Base-by-base conservation (phyloP, 2,888 invertebrate species). In the Troglohyphantes excavatus region DNA sequence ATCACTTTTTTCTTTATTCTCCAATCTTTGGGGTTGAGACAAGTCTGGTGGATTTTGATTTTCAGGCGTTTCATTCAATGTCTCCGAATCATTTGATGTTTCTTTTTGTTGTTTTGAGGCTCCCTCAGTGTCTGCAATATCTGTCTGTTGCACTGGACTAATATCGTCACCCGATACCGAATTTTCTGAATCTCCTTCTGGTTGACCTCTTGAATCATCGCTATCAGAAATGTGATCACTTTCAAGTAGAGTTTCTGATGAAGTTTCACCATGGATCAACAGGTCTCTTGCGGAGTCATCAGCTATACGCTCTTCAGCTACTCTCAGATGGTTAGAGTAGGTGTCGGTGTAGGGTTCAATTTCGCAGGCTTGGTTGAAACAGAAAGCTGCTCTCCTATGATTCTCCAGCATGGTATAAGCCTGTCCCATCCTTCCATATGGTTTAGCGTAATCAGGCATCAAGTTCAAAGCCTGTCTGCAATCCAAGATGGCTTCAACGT, bases 361-460 rank as follows among this genome's bases (percentile, higher is more conserved):
- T 26, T 75, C 75, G 1, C 75, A 7, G 13, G 88, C 88, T 33
- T 82, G 75, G 23, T 68, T 65, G 75, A 68, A 88, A 21, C 82
- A 82, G 7, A 33, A 17, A 1, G 76, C 81, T 17, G 88, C 88
- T 33, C 59, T 13, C 27, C 88, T 82, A 0, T 67, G 88, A 17
- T 68, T 75, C n/a, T 88, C 21, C 59, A 88, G 43, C 17, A 59
- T 11, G 19, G 78, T 83, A 39, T 83, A 89, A 6, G 76, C 93
- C 93, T 93, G 95, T 94, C 97, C 99, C 93, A 98, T 95, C 87
- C 99, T 95, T 0, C 98, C 97, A 94, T 97, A 98, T 2, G 98
- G 98, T 94, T 99, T 99, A 92, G 98, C 96, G 94, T 99, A 99
- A 90, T 95, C 95, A 0, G 97, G 96, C 93, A 99, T 98, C 92